Percentiles rank a stretch among this genome's conserved stretches.
Conservation (phyloP, 1,140 invertebrate genomes). For the Gerris buenoi region DNA sequence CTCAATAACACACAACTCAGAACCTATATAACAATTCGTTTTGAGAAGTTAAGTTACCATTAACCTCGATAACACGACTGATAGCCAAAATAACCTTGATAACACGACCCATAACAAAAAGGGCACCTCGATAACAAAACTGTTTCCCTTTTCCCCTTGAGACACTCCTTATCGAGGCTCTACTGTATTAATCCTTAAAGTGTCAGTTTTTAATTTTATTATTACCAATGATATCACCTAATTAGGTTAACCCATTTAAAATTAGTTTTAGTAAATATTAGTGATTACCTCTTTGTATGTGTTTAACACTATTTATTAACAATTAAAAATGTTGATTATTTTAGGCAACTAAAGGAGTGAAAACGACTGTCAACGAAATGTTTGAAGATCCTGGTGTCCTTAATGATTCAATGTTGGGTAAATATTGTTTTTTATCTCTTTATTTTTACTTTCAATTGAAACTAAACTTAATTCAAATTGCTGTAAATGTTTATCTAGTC, state of each 20-base stretch:
- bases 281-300: neutral
- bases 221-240: neutral
- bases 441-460: neutral
- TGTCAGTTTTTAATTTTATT: neutral
- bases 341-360: conserved; percentile 26
- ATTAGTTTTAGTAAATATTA: neutral
- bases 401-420: neutral
- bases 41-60: too few species aligned
- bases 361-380: conserved; percentile 18
- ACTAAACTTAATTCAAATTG: too few species aligned
- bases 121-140: too few species aligned
- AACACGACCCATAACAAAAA: too few species aligned
- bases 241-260: neutral
- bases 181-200: neutral
- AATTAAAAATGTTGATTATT: neutral
- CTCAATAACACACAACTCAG: too few species aligned
- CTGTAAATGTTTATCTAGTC: too few species aligned
- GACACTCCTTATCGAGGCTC: too few species aligned
- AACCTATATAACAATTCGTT: too few species aligned
- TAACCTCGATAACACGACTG: too few species aligned
- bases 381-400: conserved; percentile 24
- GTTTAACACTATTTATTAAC: neutral
- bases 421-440: neutral
- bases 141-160: too few species aligned
- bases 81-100: too few species aligned